Base-by-base conservation (phyloP, 2,113 vertebrate genomes). In the Girardinichthys multiradiatus region DNA sequence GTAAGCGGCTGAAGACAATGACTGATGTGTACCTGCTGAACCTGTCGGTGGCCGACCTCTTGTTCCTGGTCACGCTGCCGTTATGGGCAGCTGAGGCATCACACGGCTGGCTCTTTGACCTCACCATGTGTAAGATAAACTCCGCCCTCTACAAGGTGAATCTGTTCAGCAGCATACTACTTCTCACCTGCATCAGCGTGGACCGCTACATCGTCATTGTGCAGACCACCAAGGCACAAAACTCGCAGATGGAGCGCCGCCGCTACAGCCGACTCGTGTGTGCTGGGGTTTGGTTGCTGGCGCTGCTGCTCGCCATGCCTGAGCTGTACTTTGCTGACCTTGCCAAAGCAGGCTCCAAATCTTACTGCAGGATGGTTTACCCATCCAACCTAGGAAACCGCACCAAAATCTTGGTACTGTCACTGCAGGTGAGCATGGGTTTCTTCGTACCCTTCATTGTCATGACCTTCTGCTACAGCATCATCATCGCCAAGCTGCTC, bases 171-270 rank as follows among this genome's bases (percentile, higher is more conserved):
- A 94, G 95, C 57, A 93, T 93, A 89, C 76, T 98, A 17, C 92
- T 98, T 37, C 94, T 98, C 28, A 95, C 93, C 61, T 96, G 95
- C 86, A 95, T 98, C 89, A 97, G 97, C 5, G 87, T 96, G 21
- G 96, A 97, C 82, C 93, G 97, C 63, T 98, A 97, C 72, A 76
- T 96, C 4, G 95, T 91, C 67, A 91, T 98, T 0, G 96, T 95
- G 0, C 94, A 92, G 85, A 90, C 92, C 0, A 92, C 68, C 51
- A 94, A 88, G 68, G 94, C 94, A 0, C 95, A 92, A 35, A 91
- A 90, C 70, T 94, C 89, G 6, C 93, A 92, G 90, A 68, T 0
- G 12, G 89, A 89, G 28, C 84, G 93, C 9, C 92, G 95, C 0
- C 73, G 93, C n/a, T 89, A 45, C 62, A 96, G 94, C 88, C 94